Evolutionary conservation across 92 coral and sea anemone species (phyloP).

Genomic region (Isaurus tuberculatus): DNA sequence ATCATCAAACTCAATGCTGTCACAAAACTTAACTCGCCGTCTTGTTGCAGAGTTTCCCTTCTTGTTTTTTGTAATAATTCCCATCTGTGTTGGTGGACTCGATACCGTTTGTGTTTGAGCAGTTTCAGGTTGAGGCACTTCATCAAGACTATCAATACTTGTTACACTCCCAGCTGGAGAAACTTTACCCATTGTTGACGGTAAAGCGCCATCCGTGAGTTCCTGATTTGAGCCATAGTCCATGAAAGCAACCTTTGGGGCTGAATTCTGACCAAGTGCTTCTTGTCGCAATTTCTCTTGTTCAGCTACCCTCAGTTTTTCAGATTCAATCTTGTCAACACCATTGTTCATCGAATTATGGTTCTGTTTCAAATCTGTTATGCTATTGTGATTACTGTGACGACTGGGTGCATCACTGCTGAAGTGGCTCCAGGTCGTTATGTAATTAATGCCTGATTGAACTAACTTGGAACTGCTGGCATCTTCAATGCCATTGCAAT

Average conservation of each 20-base stretch:
- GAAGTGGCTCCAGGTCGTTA: not conserved
- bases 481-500: constrained; percentile 1
- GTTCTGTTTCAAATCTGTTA: not conserved
- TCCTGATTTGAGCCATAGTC: constrained; percentile 62
- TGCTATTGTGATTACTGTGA: not conserved
- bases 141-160: constrained; percentile 95
- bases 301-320: constrained; percentile 54
- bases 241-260: constrained; percentile 88
- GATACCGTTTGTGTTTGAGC: constrained; percentile 30
- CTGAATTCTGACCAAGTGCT: constrained; percentile 78
- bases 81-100: constrained; percentile 48
- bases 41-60: constrained; percentile 68
- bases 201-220: constrained; percentile 86
- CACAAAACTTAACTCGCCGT: constrained; percentile 90
- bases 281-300: constrained; percentile 87
- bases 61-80: constrained; percentile 74
- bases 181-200: constrained; percentile 33
- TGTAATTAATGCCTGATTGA: constrained; percentile 7
- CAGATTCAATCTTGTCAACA: not conserved
- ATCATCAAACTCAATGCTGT: constrained; percentile 95
- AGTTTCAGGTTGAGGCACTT: constrained; percentile 59
- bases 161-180: constrained; percentile 94
- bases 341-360: not conserved
- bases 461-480: not conserved
- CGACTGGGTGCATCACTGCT: not conserved